phyloP scores from a whole-genome alignment of 2,113 vertebrate species.

The Cairina moschata region DNA sequence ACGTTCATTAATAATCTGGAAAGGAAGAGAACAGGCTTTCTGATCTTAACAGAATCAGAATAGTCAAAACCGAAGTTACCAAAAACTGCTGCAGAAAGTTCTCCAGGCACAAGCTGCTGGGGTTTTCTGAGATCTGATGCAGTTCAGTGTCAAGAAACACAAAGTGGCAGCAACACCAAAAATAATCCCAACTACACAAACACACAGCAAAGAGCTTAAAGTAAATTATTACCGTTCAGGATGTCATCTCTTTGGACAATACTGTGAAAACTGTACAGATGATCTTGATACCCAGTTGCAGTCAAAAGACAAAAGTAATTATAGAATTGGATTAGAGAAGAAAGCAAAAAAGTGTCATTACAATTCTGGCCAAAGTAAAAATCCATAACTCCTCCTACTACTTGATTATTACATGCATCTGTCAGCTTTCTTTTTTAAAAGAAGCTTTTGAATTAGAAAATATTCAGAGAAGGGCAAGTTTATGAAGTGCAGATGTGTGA shows the following conservation, averaged over 20 bases:
- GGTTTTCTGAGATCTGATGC: not conserved
- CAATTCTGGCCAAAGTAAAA: not conserved
- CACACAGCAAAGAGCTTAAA: not conserved
- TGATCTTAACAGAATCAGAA: not conserved
- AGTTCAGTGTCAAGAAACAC: not conserved
- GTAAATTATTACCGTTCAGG: not conserved
- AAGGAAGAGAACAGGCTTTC: not conserved
- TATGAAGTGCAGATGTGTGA: not conserved
- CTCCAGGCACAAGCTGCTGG: not conserved
- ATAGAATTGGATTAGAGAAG: not conserved
- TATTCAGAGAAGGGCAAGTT: not conserved
- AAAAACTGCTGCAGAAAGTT: not conserved
- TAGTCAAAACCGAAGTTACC: not conserved
- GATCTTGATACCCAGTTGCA: not conserved
- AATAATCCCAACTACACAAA: not conserved
- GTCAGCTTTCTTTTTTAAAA: not conserved
- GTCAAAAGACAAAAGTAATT: not conserved
- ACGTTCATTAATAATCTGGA: not conserved
- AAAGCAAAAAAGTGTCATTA: not conserved
- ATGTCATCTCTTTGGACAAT: not conserved
- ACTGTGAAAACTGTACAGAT: not conserved
- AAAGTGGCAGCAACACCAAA: not conserved
- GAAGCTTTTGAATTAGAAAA: not conserved
- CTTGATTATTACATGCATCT: not conserved
- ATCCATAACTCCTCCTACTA: not conserved